Conservation (phyloP, 2,797 vertebrate species). For the Okamejei kenojei region DNA sequence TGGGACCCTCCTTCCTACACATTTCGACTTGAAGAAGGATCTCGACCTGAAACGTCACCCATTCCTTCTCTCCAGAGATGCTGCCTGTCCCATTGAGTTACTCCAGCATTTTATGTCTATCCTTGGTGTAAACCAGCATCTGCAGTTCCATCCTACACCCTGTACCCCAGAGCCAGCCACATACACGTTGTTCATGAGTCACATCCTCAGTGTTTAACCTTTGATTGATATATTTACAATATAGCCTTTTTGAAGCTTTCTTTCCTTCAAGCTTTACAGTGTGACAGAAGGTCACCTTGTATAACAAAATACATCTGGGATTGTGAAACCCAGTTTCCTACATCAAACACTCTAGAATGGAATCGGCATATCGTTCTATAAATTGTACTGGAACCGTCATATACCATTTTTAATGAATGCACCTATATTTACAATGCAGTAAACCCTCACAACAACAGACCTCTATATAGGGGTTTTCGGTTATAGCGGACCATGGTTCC, state of each 20-base stretch:
- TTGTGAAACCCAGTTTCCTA: not conserved
- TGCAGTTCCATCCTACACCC: too few relatives aligned
- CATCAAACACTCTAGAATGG: not conserved
- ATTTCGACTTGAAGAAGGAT: too few relatives aligned
- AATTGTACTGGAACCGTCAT: not conserved
- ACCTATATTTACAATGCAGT: not conserved
- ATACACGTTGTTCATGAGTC: not conserved
- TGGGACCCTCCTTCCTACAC: too few relatives aligned
- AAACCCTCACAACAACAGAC: too few relatives aligned
- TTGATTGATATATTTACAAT: conserved; percentile 1
- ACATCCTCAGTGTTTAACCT: not conserved
- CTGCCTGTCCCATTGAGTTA: too few relatives aligned
- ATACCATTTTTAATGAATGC: not conserved
- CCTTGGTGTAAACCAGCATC: too few relatives aligned
- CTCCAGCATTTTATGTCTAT: too few relatives aligned
- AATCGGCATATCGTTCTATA: not conserved
- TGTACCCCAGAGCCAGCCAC: not conserved
- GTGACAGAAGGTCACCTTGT: not conserved
- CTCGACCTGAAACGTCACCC: too few relatives aligned
- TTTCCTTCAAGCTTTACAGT: not conserved
- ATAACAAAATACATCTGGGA: conserved; percentile 11
- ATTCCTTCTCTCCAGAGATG: too few relatives aligned
- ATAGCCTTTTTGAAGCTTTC: not conserved
- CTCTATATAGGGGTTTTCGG: too few relatives aligned
- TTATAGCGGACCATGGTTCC: too few relatives aligned